These are phyloP conservation scores for Gnatocerus cornutus DNA, from an alignment of 2,888 invertebrate species.

Conservation along the genomic window DNA sequence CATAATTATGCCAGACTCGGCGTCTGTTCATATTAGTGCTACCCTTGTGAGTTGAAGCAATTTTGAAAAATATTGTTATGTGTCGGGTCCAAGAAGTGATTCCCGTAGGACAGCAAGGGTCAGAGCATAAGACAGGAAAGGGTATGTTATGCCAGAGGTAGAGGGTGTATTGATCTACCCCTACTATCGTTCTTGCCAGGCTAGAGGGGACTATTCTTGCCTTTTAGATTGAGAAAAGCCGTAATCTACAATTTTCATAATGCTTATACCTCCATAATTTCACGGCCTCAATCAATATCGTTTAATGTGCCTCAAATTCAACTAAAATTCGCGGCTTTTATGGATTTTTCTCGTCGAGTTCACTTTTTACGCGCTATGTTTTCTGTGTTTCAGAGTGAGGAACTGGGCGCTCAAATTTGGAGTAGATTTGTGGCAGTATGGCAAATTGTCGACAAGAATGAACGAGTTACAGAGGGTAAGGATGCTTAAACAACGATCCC, in stretches of 20 bases:
- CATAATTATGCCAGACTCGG: constrained; percentile 25
- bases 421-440: constrained; percentile 92
- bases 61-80: constrained; percentile 35
- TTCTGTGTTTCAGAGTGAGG: constrained; percentile 81
- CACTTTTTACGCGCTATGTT: constrained; percentile 1
- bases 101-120: constrained; percentile 55
- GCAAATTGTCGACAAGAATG: constrained; percentile 90
- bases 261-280: constrained; percentile 46
- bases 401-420: constrained; percentile 95
- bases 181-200: constrained; percentile 57
- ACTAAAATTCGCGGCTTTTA: constrained; percentile 27
- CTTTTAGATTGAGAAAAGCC: constrained; percentile 56
- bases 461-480: constrained; percentile 90
- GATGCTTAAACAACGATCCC: constrained; percentile 18
- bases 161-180: constrained; percentile 63
- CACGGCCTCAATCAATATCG: constrained; percentile 38
- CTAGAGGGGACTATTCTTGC: constrained; percentile 60
- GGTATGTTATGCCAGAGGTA: constrained; percentile 60
- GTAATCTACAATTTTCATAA: constrained; percentile 50
- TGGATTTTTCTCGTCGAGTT: constrained; percentile 1
- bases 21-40: neutral
- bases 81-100: constrained; percentile 53
- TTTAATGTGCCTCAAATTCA: constrained; percentile 29
- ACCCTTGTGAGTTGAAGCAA: constrained; percentile 8
- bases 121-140: constrained; percentile 61